These are phyloP conservation scores for Iguana delicatissima DNA, from an alignment of 2,797 vertebrate species.

Conservation along the genomic window DNA sequence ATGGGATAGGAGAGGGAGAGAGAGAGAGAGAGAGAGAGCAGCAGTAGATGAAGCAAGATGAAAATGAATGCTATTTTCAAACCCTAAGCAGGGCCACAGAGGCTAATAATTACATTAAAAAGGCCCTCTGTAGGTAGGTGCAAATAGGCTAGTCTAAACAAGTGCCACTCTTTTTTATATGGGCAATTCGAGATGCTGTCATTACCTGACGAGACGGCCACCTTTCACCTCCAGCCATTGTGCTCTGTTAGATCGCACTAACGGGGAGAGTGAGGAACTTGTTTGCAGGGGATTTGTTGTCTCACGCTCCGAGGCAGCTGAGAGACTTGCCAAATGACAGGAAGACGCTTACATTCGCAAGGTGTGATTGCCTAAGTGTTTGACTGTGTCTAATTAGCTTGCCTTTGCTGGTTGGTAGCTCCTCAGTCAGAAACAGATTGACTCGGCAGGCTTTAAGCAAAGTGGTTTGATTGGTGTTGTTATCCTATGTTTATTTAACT, in stretches of 20 bases:
- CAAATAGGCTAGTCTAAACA: slow-evolving; percentile 89
- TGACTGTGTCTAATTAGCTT: slow-evolving; percentile 96
- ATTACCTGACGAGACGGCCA: slow-evolving; percentile 84
- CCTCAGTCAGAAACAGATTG: slow-evolving; percentile 93
- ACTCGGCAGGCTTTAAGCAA: slow-evolving; percentile 87
- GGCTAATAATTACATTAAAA: slow-evolving; percentile 88
- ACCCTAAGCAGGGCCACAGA: slow-evolving; percentile 81
- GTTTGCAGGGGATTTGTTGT: slow-evolving; percentile 94
- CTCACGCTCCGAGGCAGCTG: slow-evolving; percentile 90
- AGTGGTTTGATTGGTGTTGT: slow-evolving; percentile 89
- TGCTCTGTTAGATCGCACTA: slow-evolving; percentile 88
- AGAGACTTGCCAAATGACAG: slow-evolving; percentile 93
- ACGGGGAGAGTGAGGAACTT: slow-evolving; percentile 85
- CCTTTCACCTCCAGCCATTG: slow-evolving; percentile 87
- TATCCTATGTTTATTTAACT: slow-evolving; percentile 90
- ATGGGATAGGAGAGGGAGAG: slow-evolving; percentile 63
- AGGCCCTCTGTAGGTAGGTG: slow-evolving; percentile 88
- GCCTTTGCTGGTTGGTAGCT: slow-evolving; percentile 89
- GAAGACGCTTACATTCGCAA: slow-evolving; percentile 89
- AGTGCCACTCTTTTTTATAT: slow-evolving; percentile 80
- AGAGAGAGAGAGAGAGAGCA: slow-evolving; percentile 56
- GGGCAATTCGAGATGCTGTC: slow-evolving; percentile 82
- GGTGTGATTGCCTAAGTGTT: slow-evolving; percentile 94
- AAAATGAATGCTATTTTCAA: slow-evolving; percentile 86
- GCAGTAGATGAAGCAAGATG: slow-evolving; percentile 80